phyloP scores from a whole-genome alignment of 2,888 invertebrate genomes.

The Cenopis cana region DNA sequence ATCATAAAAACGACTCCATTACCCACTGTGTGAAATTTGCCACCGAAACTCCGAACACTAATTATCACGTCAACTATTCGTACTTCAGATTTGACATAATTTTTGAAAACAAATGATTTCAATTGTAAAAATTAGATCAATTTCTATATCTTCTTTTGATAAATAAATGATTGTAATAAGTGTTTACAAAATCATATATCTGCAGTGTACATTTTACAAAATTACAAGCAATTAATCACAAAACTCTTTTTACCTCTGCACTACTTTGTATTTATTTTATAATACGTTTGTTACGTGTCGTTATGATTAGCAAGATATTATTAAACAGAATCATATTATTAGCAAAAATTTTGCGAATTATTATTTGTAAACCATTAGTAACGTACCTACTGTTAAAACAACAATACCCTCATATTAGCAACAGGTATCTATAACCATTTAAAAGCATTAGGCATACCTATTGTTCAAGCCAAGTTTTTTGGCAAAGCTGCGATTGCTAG shows the following conservation, averaged over 20 bases:
- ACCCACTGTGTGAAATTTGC: too few relatives aligned
- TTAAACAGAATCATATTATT: not conserved
- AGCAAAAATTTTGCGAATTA: not conserved
- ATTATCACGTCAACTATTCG: conserved; percentile 55
- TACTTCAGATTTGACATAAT: not conserved
- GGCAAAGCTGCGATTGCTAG: conserved; percentile 3
- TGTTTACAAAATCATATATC: not conserved
- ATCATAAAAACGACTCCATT: too few relatives aligned
- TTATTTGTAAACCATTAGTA: not conserved
- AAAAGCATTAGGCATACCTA: not conserved
- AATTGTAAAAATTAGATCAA: too few relatives aligned
- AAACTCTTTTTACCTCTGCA: not conserved
- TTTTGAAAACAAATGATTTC: not conserved
- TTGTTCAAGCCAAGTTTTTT: conserved; percentile 9
- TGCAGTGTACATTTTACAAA: not conserved
- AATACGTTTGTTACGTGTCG: too few relatives aligned
- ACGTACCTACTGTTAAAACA: not conserved
- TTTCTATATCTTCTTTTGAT: too few relatives aligned
- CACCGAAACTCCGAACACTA: too few relatives aligned
- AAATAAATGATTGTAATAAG: too few relatives aligned
- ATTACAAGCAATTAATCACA: not conserved
- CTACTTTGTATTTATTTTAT: too few relatives aligned
- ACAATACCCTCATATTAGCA: not conserved
- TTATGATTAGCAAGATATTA: not conserved
- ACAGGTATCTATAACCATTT: conserved; percentile 8